Evolutionary conservation across 2,888 invertebrate species (phyloP).

Genomic region (Drosophila rellima): DNA sequence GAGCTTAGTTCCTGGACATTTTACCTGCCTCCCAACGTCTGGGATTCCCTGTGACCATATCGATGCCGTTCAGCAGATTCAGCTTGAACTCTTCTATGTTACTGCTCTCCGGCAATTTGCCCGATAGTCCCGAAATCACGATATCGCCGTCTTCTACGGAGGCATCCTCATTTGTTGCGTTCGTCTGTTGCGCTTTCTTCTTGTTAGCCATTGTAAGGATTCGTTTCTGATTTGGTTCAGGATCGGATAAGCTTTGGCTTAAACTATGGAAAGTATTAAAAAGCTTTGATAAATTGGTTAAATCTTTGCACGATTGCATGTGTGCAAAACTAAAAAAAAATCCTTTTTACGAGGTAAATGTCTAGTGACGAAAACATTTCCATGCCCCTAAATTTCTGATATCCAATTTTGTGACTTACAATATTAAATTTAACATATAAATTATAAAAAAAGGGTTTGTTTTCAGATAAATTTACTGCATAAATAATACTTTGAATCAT

Average conservation of each 20-base stretch:
- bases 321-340: too few species aligned
- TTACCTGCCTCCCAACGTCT: constrained; percentile 94
- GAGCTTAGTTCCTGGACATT: background rate
- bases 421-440: too few species aligned
- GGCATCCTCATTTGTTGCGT: constrained; percentile 25
- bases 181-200: constrained; percentile 41
- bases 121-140: constrained; percentile 94
- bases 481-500: background rate
- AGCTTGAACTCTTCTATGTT: constrained; percentile 97
- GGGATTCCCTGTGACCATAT: constrained; percentile 96
- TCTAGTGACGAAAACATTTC: too few species aligned
- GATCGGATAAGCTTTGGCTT: constrained; percentile 22
- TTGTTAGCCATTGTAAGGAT: constrained; percentile 56
- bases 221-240: constrained; percentile 36
- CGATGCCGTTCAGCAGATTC: constrained; percentile 95
- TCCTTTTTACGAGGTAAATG: too few species aligned
- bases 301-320: too few species aligned
- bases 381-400: too few species aligned
- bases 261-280: constrained; percentile 1
- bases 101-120: constrained; percentile 95
- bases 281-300: too few species aligned
- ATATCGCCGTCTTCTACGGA: constrained; percentile 87
- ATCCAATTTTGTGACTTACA: too few species aligned
- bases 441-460: too few species aligned
- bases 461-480: too few species aligned